Evolutionary conservation across 2,797 vertebrate genomes (phyloP).

Genomic region (Lacerta agilis): DNA sequence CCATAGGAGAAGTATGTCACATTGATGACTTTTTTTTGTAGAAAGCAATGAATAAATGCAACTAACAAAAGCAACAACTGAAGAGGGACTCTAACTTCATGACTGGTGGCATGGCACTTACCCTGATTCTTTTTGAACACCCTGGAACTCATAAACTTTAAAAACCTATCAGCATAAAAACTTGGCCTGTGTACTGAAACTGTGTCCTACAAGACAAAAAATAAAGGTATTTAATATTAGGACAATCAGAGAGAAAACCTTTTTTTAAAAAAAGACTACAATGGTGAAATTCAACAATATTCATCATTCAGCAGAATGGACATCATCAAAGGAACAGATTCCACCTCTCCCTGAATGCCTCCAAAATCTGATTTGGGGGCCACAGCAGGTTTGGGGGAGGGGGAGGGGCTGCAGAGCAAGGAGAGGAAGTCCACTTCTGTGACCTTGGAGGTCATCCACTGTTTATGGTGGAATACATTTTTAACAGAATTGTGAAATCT

Average conservation of each 20-base stretch:
- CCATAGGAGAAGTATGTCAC: not conserved
- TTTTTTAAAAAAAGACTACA: not conserved
- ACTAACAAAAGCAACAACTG: not conserved
- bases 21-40: too few species aligned
- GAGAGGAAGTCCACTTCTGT: not conserved
- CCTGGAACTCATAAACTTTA: constrained; percentile 96
- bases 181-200: constrained; percentile 96
- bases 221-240: not conserved
- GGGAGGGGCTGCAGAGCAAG: not conserved
- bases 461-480: not conserved
- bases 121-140: constrained; percentile 96
- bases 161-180: constrained; percentile 97
- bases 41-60: not conserved
- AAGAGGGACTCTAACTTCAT: not conserved
- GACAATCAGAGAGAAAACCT: constrained; percentile 20
- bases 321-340: not conserved
- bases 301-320: not conserved
- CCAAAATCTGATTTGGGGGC: not conserved
- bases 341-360: not conserved
- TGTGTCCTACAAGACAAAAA: constrained; percentile 85
- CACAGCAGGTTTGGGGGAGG: too few species aligned
- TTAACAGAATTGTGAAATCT: not conserved
- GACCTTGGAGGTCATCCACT: not conserved
- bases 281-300: not conserved
- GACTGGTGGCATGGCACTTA: constrained; percentile 77